Percentiles rank a stretch among this genome's conserved stretches.
These are phyloP conservation scores for Stichodactyla mertensii DNA, from an alignment of 64 coral and sea anemone genomes.

Conservation along the genomic window DNA sequence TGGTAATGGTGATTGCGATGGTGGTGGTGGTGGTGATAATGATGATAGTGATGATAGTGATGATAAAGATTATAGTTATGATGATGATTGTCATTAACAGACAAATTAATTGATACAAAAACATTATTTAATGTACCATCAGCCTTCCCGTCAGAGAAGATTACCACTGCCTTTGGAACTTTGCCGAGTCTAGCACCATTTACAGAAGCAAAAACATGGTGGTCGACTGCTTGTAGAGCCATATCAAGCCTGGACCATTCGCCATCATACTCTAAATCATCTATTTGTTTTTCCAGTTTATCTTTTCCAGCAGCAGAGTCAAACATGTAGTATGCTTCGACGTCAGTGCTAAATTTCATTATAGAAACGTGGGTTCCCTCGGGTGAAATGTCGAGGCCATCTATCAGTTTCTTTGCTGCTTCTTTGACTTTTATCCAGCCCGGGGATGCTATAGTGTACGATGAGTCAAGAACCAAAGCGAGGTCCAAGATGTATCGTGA, in stretches of 20 bases:
- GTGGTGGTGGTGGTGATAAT: too few relatives aligned
- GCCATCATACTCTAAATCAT: conserved; percentile 9
- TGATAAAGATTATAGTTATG: too few relatives aligned
- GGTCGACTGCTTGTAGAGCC: conserved; percentile 20
- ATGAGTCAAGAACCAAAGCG: conserved; percentile 29
- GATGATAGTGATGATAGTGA: too few relatives aligned
- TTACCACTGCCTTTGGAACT: conserved; percentile 28
- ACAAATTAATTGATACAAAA: too few relatives aligned
- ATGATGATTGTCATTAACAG: too few relatives aligned
- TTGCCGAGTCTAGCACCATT: conserved; percentile 13
- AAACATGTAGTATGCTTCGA: conserved; percentile 29
- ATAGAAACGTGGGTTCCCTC: conserved; percentile 35
- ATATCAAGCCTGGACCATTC: conserved; percentile 46
- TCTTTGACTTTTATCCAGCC: conserved; percentile 32
- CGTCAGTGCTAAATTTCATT: conserved; percentile 42
- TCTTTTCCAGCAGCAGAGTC: background rate
- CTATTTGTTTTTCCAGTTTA: conserved; percentile 10
- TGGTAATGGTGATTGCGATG: too few relatives aligned
- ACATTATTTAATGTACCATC: conserved; percentile 26
- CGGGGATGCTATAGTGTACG: conserved; percentile 20
- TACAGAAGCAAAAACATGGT: background rate
- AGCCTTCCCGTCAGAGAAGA: conserved; percentile 37
- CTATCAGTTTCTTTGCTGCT: conserved; percentile 16
- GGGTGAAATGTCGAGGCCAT: conserved; percentile 31
- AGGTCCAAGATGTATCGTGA: conserved; percentile 20